Base-by-base conservation (phyloP, 1,140 invertebrate genomes). In the Chymomyza costata region DNA sequence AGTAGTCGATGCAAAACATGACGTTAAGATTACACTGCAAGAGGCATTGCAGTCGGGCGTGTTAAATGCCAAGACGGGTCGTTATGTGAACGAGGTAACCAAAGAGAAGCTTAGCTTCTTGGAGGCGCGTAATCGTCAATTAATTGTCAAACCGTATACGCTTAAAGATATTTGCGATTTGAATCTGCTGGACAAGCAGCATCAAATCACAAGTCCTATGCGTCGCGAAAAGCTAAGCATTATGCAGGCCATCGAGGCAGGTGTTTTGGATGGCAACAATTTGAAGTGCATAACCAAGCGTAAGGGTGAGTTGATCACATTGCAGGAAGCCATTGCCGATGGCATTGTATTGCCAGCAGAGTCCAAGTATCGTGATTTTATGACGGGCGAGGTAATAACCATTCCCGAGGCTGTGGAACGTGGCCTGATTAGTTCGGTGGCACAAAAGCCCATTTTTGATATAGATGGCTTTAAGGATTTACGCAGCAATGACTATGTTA, bases 381-480 rank as follows among this genome's bases (percentile, higher is more conserved):
- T 90, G 53, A 92, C 91, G 0, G 88, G 88, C n/a, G 90, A 94
- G 85, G 84, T 89, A 13, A 88, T 94, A 8, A 89, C 90, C 18
- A 91, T 97, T 58, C 88, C 89, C 6, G 92, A 96, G 80, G 96
- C 95, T 3, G 92, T 96, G 2, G 92, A 94, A 76, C 89, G 92
- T 58, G 96, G 96, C 30, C 88, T 94, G n/a, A 92, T 98, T 32
- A 93, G 94, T 5, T 94, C 95, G 2, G 92, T 97, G 2, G 90
- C 92, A 7, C 93, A 94, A 82, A 93, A 94, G 85, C 94, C 94
- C 3, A 92, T 96, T 51, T 97, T 97, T 83, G 93, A 97, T 82
- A 94, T 97, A 49, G 94, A 95, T 64, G 95, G 93, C 49, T 95
- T 98, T 80, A 93, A 92, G 78, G 94, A 97, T 85, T 91, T 93